Evolutionary conservation across 53 echinoderm and acorn worm species (phyloP), one percentile per base, ranked within the genome.

Genomic region (Arbacia lixula): DNA sequence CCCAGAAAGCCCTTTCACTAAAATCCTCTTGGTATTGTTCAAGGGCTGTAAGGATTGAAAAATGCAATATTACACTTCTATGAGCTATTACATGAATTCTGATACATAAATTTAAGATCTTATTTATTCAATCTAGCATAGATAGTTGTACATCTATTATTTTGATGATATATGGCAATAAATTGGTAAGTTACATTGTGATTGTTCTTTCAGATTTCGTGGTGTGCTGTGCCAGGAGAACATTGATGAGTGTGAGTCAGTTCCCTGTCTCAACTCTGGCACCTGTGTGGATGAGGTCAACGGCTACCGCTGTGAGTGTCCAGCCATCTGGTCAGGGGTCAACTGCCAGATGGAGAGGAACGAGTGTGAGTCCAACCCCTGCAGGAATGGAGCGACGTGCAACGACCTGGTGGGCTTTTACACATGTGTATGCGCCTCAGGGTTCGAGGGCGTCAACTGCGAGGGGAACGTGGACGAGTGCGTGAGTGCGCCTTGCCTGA

Each of bases 381-480:
- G 98, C 49, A 85, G 86, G 16, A 90, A 98, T 66, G 90, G 87
- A 29, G 93, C 84, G 1, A 46, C 66, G 32, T 98, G 98, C 58
- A 67, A 86, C 53, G 94, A 98, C 81, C 73, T 62, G 12, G 51
- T 98, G 14, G 98, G 94, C 0, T 71, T 77, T 12, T 98, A 92
- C 87, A 68, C 84, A 46, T 98, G 98, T 55, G 61, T 76, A 28
- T 98, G 98, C 52, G 38, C 55, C 4, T 57, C 55, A n/a, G 98
- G 98, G 31, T 92, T 90, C 35, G 66, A 68, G 22, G 98, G 98
- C 3, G 66, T 71, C 10, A 42, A 92, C 51, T 98, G 98, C 50
- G 94, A 90, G 61, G 79, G 94, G 0, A 86, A 98, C 6, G 76
- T 90, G 9, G 86, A 98, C 27, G 98, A 98, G 36, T 98, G 98